Conservation (phyloP, 1,140 invertebrate genomes). For the Vanessa atalanta region DNA sequence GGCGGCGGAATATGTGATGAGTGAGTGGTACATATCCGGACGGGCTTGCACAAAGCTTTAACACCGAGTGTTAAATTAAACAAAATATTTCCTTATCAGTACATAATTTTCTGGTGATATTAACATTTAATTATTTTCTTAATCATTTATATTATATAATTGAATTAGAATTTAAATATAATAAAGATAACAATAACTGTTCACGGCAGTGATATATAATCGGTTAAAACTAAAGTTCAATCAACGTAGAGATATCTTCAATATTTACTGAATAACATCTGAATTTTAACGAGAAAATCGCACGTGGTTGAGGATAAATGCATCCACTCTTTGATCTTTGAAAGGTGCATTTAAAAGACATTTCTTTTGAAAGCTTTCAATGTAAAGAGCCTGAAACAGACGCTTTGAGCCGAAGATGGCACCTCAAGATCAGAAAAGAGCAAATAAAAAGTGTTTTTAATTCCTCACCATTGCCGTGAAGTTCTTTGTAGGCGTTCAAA, state of each 20-base stretch:
- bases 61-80: too few species aligned
- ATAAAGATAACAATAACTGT: too few species aligned
- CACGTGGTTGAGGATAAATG: slow-evolving; percentile 23
- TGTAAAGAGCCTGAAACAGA: slow-evolving; percentile 30
- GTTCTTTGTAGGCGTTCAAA: slow-evolving; percentile 16
- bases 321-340: slow-evolving; percentile 21
- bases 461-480: slow-evolving; percentile 25
- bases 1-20: too few species aligned
- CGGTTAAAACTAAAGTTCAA: background rate
- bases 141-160: too few species aligned
- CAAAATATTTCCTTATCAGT: too few species aligned
- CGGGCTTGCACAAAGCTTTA: too few species aligned
- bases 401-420: slow-evolving; percentile 30
- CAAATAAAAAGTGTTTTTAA: slow-evolving; percentile 35
- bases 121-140: too few species aligned
- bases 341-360: slow-evolving; percentile 29
- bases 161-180: too few species aligned
- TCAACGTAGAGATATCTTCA: background rate
- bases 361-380: slow-evolving; percentile 32
- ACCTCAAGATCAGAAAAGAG: slow-evolving; percentile 28
- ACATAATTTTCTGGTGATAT: too few species aligned
- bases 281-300: slow-evolving; percentile 24
- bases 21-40: too few species aligned
- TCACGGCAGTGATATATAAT: background rate
- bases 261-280: background rate